phyloP scores from a whole-genome alignment of 1,140 invertebrate species.

The Drusus annulatus region DNA sequence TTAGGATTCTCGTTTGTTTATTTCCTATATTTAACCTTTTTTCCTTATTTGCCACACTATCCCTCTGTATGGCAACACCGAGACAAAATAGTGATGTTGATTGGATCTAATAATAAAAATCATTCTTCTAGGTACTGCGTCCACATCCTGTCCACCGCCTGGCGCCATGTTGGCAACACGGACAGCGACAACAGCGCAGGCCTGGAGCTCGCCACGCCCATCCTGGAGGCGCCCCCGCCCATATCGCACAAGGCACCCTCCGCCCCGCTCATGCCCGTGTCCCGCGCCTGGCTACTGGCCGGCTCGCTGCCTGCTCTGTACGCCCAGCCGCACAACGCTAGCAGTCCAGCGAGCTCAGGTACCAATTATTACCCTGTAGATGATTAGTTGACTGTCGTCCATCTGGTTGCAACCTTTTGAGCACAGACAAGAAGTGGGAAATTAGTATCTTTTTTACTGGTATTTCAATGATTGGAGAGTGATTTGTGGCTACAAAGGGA shows the following conservation, averaged over 20 bases:
- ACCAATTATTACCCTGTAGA: background rate
- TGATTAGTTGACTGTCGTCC: too few species aligned
- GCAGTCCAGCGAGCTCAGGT: constrained; percentile 56
- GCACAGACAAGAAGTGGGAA: too few species aligned
- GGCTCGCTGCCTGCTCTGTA: constrained; percentile 81
- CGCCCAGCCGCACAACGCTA: constrained; percentile 70
- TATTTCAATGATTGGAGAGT: too few species aligned
- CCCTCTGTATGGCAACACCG: too few species aligned
- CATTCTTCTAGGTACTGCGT: constrained; percentile 72
- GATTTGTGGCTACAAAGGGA: too few species aligned
- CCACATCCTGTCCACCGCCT: constrained; percentile 83
- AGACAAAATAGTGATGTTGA: too few species aligned
- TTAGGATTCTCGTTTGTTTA: too few species aligned
- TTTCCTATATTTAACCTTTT: too few species aligned
- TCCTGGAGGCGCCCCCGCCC: constrained; percentile 73
- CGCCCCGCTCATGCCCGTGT: constrained; percentile 76
- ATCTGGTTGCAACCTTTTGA: too few species aligned
- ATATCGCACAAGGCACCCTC: constrained; percentile 56
- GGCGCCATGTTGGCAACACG: constrained; percentile 76
- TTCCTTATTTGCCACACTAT: too few species aligned
- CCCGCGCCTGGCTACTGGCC: constrained; percentile 85
- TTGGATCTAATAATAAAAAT: background rate
- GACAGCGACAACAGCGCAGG: constrained; percentile 68
- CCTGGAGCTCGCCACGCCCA: constrained; percentile 82
- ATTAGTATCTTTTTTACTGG: too few species aligned